These are phyloP conservation scores for Cryptophagus acutangulus DNA, from an alignment of 2,888 invertebrate genomes.

Conservation along the genomic window DNA sequence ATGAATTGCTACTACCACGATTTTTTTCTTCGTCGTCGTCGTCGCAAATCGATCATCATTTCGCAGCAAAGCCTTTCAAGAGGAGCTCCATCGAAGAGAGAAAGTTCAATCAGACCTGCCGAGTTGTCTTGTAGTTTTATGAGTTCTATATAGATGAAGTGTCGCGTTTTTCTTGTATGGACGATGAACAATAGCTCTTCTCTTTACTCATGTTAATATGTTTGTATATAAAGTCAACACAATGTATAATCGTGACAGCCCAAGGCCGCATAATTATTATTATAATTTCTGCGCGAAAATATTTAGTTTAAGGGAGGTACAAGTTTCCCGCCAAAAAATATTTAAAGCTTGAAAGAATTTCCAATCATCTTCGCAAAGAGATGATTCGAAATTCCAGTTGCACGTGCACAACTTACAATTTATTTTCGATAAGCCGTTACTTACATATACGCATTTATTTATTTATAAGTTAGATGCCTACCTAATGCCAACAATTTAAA, in stretches of 20 bases:
- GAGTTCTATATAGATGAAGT: conserved; percentile 8
- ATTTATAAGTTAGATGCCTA: not conserved
- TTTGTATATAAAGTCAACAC: conserved; percentile 40
- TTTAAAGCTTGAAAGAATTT: too few relatives aligned
- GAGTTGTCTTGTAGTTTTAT: too few relatives aligned
- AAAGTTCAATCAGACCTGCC: too few relatives aligned
- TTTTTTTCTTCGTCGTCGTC: too few relatives aligned
- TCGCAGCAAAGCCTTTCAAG: too few relatives aligned
- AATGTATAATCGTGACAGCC: conserved; percentile 41
- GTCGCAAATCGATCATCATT: too few relatives aligned
- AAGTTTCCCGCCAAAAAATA: not conserved
- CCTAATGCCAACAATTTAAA: not conserved
- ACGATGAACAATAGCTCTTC: conserved; percentile 15
- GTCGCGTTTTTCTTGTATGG: conserved; percentile 10
- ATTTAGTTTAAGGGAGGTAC: not conserved
- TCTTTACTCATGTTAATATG: conserved; percentile 32
- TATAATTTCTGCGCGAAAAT: conserved; percentile 38
- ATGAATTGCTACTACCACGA: too few relatives aligned
- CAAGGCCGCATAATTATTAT: conserved; percentile 37
- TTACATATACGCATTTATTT: not conserved
- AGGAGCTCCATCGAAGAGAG: too few relatives aligned
- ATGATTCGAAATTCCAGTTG: too few relatives aligned
- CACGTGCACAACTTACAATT: too few relatives aligned
- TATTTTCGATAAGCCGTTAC: not conserved
- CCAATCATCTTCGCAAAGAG: too few relatives aligned